Base-by-base conservation (phyloP, 2,797 vertebrate genomes). In the Phyllotis vaccarum region DNA sequence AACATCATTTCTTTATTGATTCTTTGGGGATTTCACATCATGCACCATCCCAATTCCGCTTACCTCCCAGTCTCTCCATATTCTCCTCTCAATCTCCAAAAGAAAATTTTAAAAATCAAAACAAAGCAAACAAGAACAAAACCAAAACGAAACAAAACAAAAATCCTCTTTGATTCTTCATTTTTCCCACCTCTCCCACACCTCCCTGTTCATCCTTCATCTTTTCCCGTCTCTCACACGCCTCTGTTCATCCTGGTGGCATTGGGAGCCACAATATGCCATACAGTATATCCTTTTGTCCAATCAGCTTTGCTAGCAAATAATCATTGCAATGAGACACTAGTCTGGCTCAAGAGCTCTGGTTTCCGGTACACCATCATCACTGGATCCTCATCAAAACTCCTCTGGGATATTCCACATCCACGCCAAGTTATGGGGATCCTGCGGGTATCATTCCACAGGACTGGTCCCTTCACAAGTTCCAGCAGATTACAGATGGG, bases 401-500 rank as follows among this genome's bases (percentile, higher is more conserved):
- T 5, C 19, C 1, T 40, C 68, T 37, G n/a, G n/a, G 19, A 70
- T 70, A 70, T 37, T 7, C 19, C 68, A 70, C n/a, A 37, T n/a
- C n/a, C 21, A 21, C 19, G 3, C 68, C n/a, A 72, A 7, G 37
- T 37, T 19, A 72, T 40, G 19, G n/a, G 40, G n/a, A 72, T 72
- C 68, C n/a, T 40, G 19, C 19, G 21, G n/a, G n/a, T 22, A 40
- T 22, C 21, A 4, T 37, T 72, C 19, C 9, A 21, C n/a, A 72
- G 68, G 9, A 22, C n/a, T 4, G 22, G 19, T 72, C 19, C n/a
- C 17, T 40, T 72, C n/a, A 40, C 9, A 3, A 72, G 68, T 8
- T 0, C 19, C 68, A 40, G 1, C n/a, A 40, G n/a, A 0, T 72
- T 19, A 0, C 40, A 72, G 68, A 40, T 22, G 37, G 0, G 68